Percentiles rank a stretch among this genome's conserved stretches.
Evolutionary conservation across 2,113 vertebrate genomes (phyloP).

Genomic region (Varanus komodoensis): DNA sequence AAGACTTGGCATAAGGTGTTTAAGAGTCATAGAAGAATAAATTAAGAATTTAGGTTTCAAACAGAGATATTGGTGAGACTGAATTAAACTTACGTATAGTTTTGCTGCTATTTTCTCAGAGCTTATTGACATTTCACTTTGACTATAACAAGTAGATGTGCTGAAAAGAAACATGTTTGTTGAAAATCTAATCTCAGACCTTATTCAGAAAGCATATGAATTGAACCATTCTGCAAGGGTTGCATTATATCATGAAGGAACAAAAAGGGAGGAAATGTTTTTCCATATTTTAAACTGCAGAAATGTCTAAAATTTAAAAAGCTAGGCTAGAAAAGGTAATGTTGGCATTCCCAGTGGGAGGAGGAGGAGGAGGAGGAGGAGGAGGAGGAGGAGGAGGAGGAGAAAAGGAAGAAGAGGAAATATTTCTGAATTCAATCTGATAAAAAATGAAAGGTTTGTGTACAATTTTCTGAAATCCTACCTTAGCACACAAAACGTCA

Average conservation of each 20-base stretch:
- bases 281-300: slow-evolving; percentile 1
- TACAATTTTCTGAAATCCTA: not conserved
- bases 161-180: slow-evolving; percentile 49
- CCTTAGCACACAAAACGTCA: not conserved
- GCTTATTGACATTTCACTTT: slow-evolving; percentile 43
- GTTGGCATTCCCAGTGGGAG: not conserved
- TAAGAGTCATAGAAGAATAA: slow-evolving; percentile 35
- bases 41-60: slow-evolving; percentile 54
- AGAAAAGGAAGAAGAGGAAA: not conserved
- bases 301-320: not conserved
- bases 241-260: slow-evolving; percentile 7
- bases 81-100: slow-evolving; percentile 55
- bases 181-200: slow-evolving; percentile 49
- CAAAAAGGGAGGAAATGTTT: not conserved
- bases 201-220: slow-evolving; percentile 53
- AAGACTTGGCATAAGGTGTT: slow-evolving; percentile 40
- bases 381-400: slow-evolving; percentile 18
- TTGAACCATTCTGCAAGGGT: not conserved
- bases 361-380: not conserved
- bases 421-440: not conserved
- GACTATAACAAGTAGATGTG: not conserved
- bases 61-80: slow-evolving; percentile 46
- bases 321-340: not conserved
- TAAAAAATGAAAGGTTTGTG: not conserved
- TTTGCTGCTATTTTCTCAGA: slow-evolving; percentile 31